phyloP scores from a whole-genome alignment of 2,888 invertebrate genomes.

The Brachylomia viminalis region DNA sequence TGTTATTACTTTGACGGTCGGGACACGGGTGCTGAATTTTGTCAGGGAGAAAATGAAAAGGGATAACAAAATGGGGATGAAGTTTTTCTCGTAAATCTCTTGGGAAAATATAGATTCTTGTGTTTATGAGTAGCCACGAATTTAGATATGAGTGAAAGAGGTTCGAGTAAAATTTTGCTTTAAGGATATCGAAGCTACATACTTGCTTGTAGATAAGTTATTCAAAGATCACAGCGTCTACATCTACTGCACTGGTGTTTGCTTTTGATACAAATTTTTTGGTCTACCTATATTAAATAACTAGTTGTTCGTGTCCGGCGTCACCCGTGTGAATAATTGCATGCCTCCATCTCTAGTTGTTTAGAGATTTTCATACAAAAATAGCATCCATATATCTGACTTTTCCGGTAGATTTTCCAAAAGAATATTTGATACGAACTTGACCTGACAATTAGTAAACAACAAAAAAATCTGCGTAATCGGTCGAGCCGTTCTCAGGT shows the following conservation, averaged over 20 bases:
- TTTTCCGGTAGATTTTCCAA: too few relatives aligned
- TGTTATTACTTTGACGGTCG: constrained; percentile 61
- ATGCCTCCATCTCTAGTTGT: too few relatives aligned
- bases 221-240: not conserved
- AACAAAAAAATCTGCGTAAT: too few relatives aligned
- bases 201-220: not conserved
- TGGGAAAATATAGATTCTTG: constrained; percentile 8
- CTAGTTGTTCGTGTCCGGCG: too few relatives aligned
- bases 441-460: too few relatives aligned
- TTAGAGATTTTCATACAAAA: too few relatives aligned
- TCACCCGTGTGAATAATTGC: too few relatives aligned
- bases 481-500: too few relatives aligned
- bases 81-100: constrained; percentile 19
- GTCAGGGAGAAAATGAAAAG: constrained; percentile 44
- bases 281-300: not conserved
- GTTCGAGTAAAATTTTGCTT: not conserved
- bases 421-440: too few relatives aligned
- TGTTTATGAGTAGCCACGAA: not conserved
- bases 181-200: not conserved
- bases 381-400: too few relatives aligned
- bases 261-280: not conserved
- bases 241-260: not conserved
- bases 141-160: constrained; percentile 7
- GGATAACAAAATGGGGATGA: constrained; percentile 27
- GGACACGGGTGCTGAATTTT: constrained; percentile 42